A percentile compares a stretch with the other conserved stretches of the same genome.
phyloP scores from a whole-genome alignment of 2,888 invertebrate species.

The Thymelicus lineola region DNA sequence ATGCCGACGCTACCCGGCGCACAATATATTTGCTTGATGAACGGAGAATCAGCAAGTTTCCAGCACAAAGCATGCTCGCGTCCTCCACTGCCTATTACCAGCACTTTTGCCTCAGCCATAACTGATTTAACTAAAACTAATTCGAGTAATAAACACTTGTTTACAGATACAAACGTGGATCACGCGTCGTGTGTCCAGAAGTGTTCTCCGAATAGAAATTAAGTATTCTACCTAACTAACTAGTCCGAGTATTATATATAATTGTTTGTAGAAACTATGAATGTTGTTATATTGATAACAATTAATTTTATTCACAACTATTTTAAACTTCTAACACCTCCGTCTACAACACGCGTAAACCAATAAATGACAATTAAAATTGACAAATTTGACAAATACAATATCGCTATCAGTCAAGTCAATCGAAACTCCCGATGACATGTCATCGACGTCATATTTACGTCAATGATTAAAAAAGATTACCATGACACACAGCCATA shows the following conservation, averaged over 20 bases:
- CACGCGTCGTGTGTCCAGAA: conserved; percentile 3
- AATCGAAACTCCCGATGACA: no score
- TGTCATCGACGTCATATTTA: no score
- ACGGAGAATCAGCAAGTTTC: conserved; percentile 93
- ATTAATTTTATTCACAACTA: background rate
- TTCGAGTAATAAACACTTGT: conserved; percentile 24
- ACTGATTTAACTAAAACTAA: conserved; percentile 39
- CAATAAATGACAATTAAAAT: conserved; percentile 56
- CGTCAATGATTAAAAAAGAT: no score
- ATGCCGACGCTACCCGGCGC: conserved; percentile 97
- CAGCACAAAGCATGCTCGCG: conserved; percentile 98
- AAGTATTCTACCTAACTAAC: background rate
- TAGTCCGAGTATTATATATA: background rate
- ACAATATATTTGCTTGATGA: conserved; percentile 90
- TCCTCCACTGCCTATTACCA: conserved; percentile 96
- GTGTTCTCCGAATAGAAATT: background rate
- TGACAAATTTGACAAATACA: no score
- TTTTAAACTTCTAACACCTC: conserved; percentile 49
- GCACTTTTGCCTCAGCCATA: conserved; percentile 84
- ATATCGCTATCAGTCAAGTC: no score
- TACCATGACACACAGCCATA: no score
- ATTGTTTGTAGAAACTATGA: background rate
- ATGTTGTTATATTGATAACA: background rate
- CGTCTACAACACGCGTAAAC: conserved; percentile 64
- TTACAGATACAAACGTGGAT: conserved; percentile 13